Base-by-base conservation (phyloP, 1,140 invertebrate genomes). In the Saxidomus purpurata region DNA sequence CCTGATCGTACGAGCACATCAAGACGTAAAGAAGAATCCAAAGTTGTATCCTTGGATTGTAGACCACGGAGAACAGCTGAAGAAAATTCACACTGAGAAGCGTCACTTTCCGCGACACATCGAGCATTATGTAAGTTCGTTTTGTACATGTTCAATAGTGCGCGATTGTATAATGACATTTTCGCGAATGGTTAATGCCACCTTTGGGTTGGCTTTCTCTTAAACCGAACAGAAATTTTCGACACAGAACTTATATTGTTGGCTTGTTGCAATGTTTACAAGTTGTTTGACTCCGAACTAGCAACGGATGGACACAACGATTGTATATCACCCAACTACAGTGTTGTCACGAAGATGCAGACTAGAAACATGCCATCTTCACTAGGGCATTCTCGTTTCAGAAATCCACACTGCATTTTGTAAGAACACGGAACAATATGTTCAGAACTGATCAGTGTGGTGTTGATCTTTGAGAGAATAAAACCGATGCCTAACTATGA, bases 161-260 rank as follows among this genome's bases (percentile, higher is more conserved):
- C 13, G 40, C 34, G 4, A 6, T 43, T 77, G 74, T 77, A 77
- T n/a, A 77, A 13, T 17, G 9, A 77, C 40, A 3, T 77, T 4
- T 47, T 77, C 15, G 8, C 34, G 34, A 77, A 22, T 38, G 74
- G 74, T 15, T 9, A 77, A 17, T 77, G 43, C 40, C 74, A 77
- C n/a, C 40, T 77, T 2, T 34, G 74, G 15, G 4, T 77, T 2
- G 25, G 74, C 17, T 77, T 77, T 77, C 13, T 43, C 1, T 25
- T 77, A 36, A 77, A 77, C 74, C 40, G 74, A 77, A 77, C 74
- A 9, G 74, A 77, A 43, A 47, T 22, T 9, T 77, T 77, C 40
- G 74, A 77, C 17, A 43, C 74, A 13, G 74, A 77, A 43, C 43
- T 36, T 36, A 38, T 77, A 36, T 25, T 77, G 34, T 22, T 77